A percentile compares a stretch with the other conserved stretches of the same genome.
Conservation (phyloP, 2,888 invertebrate species). For the Adelphocoris suturalis region DNA sequence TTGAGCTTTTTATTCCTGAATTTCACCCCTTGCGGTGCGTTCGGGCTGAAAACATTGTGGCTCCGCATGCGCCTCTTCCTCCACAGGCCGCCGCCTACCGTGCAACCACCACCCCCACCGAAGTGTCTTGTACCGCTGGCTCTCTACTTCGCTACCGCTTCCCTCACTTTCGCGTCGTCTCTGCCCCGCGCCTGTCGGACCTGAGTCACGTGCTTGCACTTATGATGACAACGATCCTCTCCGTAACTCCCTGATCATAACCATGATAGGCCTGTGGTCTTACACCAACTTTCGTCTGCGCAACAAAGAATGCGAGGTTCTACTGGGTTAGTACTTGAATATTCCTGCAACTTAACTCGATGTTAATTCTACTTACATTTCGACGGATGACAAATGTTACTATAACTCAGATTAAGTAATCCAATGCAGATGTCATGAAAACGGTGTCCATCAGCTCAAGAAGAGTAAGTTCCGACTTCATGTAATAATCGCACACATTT, state of each 20-base stretch:
- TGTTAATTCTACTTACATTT: neutral
- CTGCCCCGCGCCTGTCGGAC: neutral
- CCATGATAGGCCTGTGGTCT: constrained; percentile 83
- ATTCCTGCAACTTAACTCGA: neutral
- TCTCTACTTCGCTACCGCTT: neutral
- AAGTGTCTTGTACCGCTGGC: neutral
- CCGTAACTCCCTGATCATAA: neutral
- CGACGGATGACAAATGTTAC: no score
- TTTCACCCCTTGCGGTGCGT: no score
- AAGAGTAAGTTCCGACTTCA: no score
- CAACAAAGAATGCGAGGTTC: constrained; percentile 85
- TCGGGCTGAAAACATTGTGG: no score
- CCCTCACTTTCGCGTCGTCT: neutral
- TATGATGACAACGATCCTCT: neutral
- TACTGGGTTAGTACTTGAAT: constrained; percentile 82
- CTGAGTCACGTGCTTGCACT: neutral
- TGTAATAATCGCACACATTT: no score
- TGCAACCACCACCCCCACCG: neutral
- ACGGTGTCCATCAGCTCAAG: no score
- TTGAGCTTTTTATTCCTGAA: no score
- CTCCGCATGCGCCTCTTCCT: constrained; percentile 16
- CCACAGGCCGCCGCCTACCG: neutral
- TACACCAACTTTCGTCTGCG: constrained; percentile 83
- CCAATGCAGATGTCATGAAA: no score
- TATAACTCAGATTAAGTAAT: no score